Evolutionary conservation across 2,888 invertebrate genomes (phyloP), one percentile per base, ranked within the genome.

Genomic region (Athalia rosae): DNA sequence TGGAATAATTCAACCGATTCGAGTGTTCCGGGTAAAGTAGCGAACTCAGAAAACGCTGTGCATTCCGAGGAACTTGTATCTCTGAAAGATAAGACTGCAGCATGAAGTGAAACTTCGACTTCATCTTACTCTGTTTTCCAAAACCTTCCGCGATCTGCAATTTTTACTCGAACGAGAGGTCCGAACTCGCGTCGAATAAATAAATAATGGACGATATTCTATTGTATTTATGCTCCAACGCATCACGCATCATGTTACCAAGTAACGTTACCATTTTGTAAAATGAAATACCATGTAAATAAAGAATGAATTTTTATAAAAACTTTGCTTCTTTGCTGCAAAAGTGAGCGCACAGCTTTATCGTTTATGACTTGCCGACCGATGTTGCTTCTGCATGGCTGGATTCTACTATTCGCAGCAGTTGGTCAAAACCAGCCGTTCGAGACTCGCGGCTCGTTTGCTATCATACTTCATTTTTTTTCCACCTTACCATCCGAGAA

Each of bases 31-130:
- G 64, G 76, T 9, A 78, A 64, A 5, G 76, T 76, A 61, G 7
- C 53, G 58, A 71, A 15, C 89, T 4, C 45, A 8, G 78, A 81
- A 47, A 78, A 47, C 13, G 67, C 69, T 8, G 84, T 85, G 47
- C 82, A 83, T 4, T 80, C 85, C n/a, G 90, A 91, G 80, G 90
- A 91, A 82, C 88, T 87, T 7, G 81, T 90, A 73, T 91, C 91
- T 3, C 85, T 91, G 9, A 91, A 91, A 77, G 87, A 76, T 43
- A 82, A 85, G 62, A 58, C 78, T 50, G 78, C 81, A 90, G 82
- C 87, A 90, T 45, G 92, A 92, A 64, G 63, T 45, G 7, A 43
- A 28, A 28, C 2, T 28, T 28, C 28, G 28, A 28, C 28, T 28
- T 28, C 28, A 28, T 28, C 28, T 28, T 28, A 28, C 28, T 28